These are phyloP conservation scores for Nysson spinosus DNA, from an alignment of 2,888 invertebrate genomes.

Conservation along the genomic window DNA sequence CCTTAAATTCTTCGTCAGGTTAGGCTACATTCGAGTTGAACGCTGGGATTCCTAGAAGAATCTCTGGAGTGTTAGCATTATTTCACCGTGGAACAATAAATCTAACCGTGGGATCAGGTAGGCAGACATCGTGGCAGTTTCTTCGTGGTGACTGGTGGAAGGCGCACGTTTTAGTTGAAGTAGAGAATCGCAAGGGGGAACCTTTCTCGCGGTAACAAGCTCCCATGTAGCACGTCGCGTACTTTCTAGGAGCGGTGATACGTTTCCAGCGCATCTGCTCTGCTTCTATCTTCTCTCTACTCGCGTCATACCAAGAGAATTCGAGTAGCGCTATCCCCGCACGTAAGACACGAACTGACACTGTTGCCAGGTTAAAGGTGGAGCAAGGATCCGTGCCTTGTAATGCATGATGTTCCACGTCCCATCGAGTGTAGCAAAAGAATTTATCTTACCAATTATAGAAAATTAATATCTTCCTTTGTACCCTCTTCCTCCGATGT, in stretches of 20 bases:
- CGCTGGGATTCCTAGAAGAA: constrained; percentile 25
- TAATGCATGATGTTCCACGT: constrained; percentile 47
- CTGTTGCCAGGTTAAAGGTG: constrained; percentile 55
- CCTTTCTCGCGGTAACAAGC: constrained; percentile 73
- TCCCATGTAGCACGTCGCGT: constrained; percentile 72
- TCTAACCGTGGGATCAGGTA: constrained; percentile 67
- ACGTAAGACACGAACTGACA: constrained; percentile 57
- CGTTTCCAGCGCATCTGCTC: constrained; percentile 43
- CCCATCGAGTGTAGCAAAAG: constrained; percentile 35
- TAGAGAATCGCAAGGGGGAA: constrained; percentile 56
- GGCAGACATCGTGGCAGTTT: constrained; percentile 59
- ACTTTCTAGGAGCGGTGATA: constrained; percentile 65
- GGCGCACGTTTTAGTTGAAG: constrained; percentile 18
- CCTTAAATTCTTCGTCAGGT: too few species aligned
- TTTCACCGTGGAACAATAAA: constrained; percentile 69
- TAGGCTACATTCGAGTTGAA: not conserved
- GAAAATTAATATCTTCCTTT: too few species aligned
- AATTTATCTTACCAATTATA: too few species aligned
- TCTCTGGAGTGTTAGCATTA: constrained; percentile 61
- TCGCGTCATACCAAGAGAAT: constrained; percentile 50
- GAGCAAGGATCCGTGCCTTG: constrained; percentile 41
- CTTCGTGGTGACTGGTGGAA: constrained; percentile 31
- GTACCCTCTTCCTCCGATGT: too few species aligned
- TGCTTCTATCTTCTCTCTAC: constrained; percentile 21
- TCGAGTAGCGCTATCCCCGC: constrained; percentile 30